Base-by-base conservation (phyloP, 2,888 invertebrate species). In the Meteorus cinctellus region DNA sequence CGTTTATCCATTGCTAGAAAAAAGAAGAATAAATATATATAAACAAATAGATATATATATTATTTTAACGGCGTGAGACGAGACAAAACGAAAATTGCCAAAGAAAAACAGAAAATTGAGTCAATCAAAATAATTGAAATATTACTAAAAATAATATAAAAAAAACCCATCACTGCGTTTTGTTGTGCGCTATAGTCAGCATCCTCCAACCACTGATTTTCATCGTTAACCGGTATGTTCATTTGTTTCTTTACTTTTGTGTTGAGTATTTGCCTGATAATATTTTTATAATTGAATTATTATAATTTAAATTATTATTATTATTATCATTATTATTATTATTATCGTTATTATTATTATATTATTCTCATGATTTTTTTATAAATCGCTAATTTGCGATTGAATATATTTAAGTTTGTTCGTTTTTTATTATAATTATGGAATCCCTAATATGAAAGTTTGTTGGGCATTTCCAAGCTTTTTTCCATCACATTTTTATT, bases 141-240 rank as follows among this genome's bases (percentile, higher is more conserved):
- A 63, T n/a, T 36, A 41, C 59, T 70, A 78, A 55, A 67, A 48
- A 55, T 6, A 19, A 67, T 72, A 59, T 51, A 41, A 41, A 41
- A 41, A 41, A 41, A 41, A 75, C 79, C 77, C 77, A 77, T 70
- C 74, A 78, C 78, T 78, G 75, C 79, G 80, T 78, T 79, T 77
- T 77, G 80, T 78, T 80, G 78, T 80, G 76, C 81, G 81, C 79
- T 80, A 76, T 76, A 79, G 79, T 80, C 88, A 86, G 87, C 88
- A 87, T 87, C 86, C 88, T 88, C 86, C 88, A 86, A 87, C 87
- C 86, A 88, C 88, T 88, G 88, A 88, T 89, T 89, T 89, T 88
- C 89, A 89, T 87, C 89, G 87, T 88, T 88, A 88, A 87, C 85
- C 87, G 89, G 89, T 89, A 89, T 88, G 89, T 89, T 88, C 84